Evolutionary conservation across 2,797 vertebrate genomes (phyloP), one percentile per base, ranked within the genome.

Genomic region (Naso thynnoides): DNA sequence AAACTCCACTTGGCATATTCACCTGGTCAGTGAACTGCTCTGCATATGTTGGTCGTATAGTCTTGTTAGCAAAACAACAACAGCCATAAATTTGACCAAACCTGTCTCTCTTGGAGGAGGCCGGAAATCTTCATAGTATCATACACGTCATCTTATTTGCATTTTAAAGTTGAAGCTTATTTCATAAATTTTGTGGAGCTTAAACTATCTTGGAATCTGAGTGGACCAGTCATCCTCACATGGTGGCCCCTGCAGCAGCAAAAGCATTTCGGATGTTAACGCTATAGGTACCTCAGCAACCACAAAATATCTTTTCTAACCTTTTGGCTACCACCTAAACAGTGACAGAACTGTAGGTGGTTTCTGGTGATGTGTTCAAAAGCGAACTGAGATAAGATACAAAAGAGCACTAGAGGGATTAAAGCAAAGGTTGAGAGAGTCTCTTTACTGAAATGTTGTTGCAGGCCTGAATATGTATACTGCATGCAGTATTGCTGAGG

Each of bases 391-490:
- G 44, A 53, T n/a, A 50, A 55, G 52, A 60, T 66, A 50, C 58
- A 29, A 57, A 74, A 73, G 63, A 74, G 70, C 57, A 67, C 8
- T 45, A 16, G 24, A 55, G 54, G 60, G 74, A 73, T 59, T 62
- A 82, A 78, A 23, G 29, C 61, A n/a, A 65, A 81, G 77, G 70
- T 83, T 67, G 84, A 66, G 54, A 60, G 50, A 23, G 10, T 33
- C 21, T 73, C 82, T 89, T 87, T 90, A 87, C 86, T 81, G 86
- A 48, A 77, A 11, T 47, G 8, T 42, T 29, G 65, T 67, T 70
- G 63, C 67, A 53, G 50, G 69, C 65, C 64, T 87, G 78, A 81
- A 89, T 88, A 87, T 87, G 78, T 62, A 83, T 62, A 79, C n/a
- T 48, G 70, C 33, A 38, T 24, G 9, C 18, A 42, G 50, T 73